A percentile compares a stretch with the other conserved stretches of the same genome.
Conservation (phyloP, 37 sponge, comb jelly and placozoan species). For the Chondrosia reniformis region DNA sequence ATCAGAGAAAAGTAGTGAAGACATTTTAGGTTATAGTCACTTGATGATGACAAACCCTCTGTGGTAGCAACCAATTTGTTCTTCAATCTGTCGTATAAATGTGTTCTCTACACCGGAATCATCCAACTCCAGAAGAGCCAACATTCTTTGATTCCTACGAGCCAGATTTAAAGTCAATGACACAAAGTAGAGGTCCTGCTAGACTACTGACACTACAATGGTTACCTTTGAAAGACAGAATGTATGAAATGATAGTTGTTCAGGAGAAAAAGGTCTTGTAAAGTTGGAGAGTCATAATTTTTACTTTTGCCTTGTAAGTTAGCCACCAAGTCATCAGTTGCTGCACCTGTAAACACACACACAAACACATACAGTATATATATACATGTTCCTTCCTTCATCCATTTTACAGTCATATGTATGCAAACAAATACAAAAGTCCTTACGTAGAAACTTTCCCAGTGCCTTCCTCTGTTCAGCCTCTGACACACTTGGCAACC, state of each 20-base stretch:
- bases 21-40: not conserved
- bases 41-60: constrained; percentile 45
- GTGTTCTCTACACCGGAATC: constrained; percentile 61
- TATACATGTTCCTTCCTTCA: constrained; percentile 4
- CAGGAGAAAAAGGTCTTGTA: constrained; percentile 74
- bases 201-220: not conserved
- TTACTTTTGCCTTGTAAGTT: constrained; percentile 83
- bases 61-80: constrained; percentile 59
- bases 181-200: too few species aligned
- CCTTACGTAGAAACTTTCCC: not conserved
- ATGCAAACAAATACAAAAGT: not conserved
- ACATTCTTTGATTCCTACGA: constrained; percentile 53
- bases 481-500: not conserved
- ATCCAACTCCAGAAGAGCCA: constrained; percentile 60
- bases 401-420: not conserved
- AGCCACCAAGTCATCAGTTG: constrained; percentile 60
- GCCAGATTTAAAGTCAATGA: not conserved
- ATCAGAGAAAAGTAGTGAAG: not conserved
- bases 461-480: not conserved
- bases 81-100: constrained; percentile 45
- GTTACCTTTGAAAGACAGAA: constrained; percentile 68
- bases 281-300: constrained; percentile 63
- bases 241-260: constrained; percentile 91
- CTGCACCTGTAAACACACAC: constrained; percentile 33
- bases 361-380: not conserved